These are phyloP conservation scores for mouse (Mus musculus) DNA, from an alignment of 2,113 vertebrate genomes.

Conservation along the genomic window GRCm39 chr2:85583501-85584000, in stretches of 20 bases:
- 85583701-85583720: constrained; percentile 58
- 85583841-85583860: constrained; percentile 68
- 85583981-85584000: constrained; percentile 72
- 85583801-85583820: constrained; percentile 67
- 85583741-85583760: constrained; percentile 74
- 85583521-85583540: neutral
- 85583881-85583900: constrained; percentile 82
- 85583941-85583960: constrained; percentile 76
- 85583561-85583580: neutral
- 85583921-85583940: constrained; percentile 72
- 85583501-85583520: neutral
- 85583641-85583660: neutral
- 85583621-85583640: neutral
- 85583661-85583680: constrained; percentile 21
- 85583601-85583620: neutral
- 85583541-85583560: accelerated
- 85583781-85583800: constrained; percentile 72
- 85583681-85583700: neutral
- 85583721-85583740: constrained; percentile 52
- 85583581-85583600: accelerated
- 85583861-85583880: constrained; percentile 66
- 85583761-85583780: constrained; percentile 11
- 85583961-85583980: constrained; percentile 68
- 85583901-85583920: constrained; percentile 77
- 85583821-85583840: constrained; percentile 70